phyloP scores from a whole-genome alignment of 2,113 vertebrate species.

The Brachyhypopomus gauderio region DNA sequence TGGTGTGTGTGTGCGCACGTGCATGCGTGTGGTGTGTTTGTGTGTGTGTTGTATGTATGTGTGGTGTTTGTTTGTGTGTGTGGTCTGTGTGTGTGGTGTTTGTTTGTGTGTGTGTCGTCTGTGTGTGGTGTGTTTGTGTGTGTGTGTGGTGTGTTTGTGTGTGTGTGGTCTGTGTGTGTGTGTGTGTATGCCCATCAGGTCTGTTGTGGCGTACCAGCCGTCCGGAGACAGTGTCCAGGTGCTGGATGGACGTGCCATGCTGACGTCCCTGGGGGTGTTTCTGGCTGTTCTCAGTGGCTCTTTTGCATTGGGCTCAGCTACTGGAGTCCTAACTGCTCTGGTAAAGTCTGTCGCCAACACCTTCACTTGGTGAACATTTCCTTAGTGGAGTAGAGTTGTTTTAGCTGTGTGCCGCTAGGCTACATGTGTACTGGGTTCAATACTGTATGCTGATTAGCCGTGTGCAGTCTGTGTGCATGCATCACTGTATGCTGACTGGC shows the following conservation, averaged over 20 bases:
- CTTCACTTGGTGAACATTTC: too few species aligned
- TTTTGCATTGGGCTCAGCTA: constrained; percentile 91
- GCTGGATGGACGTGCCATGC: constrained; percentile 91
- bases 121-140: constrained; percentile 25
- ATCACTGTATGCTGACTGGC: too few species aligned
- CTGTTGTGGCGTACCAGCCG: constrained; percentile 92
- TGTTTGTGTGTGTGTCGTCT: constrained; percentile 19
- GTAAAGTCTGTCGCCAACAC: constrained; percentile 68
- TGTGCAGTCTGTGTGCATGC: too few species aligned
- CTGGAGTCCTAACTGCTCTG: constrained; percentile 92
- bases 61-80: constrained; percentile 29
- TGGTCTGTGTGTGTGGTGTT: not conserved
- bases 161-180: constrained; percentile 33
- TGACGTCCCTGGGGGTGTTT: constrained; percentile 92
- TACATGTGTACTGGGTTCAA: too few species aligned
- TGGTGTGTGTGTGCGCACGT: constrained; percentile 24
- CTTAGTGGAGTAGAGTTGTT: too few species aligned
- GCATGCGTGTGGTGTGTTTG: constrained; percentile 30
- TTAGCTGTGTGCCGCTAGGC: too few species aligned
- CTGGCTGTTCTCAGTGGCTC: constrained; percentile 95
- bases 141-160: constrained; percentile 28
- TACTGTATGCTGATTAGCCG: too few species aligned
- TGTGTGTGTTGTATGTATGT: constrained; percentile 17
- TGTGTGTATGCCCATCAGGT: constrained; percentile 69
- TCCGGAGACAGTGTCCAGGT: constrained; percentile 92